Percentiles rank a stretch among this genome's conserved stretches.
Evolutionary conservation across 2,888 invertebrate species (phyloP).

Genomic region (Calephelis perditalis): DNA sequence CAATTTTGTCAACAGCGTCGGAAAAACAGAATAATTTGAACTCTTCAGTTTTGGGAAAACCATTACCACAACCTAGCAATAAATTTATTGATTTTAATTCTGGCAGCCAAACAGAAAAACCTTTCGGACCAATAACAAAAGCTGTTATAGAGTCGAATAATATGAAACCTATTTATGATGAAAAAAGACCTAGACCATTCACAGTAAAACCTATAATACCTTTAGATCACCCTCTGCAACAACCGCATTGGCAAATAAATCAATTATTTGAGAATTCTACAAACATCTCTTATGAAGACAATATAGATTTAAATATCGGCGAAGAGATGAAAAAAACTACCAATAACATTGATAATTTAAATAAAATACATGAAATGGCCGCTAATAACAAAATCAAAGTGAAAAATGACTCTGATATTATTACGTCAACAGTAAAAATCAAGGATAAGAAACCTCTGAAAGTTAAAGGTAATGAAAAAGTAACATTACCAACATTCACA

Average conservation of each 20-base stretch:
- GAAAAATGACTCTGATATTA: slow-evolving; percentile 58
- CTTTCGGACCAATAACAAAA: slow-evolving; percentile 54
- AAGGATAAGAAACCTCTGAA: slow-evolving; percentile 65
- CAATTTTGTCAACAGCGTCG: slow-evolving; percentile 56
- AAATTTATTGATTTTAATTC: slow-evolving; percentile 41
- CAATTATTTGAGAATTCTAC: slow-evolving; percentile 61
- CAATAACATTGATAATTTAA: slow-evolving; percentile 39
- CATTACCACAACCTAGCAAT: slow-evolving; percentile 36
- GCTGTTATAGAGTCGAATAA: slow-evolving; percentile 54
- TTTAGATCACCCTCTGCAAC: slow-evolving; percentile 65
- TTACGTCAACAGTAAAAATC: slow-evolving; percentile 67
- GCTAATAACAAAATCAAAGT: slow-evolving; percentile 29
- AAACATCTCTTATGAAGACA: slow-evolving; percentile 62
- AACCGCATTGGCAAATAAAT: slow-evolving; percentile 73
- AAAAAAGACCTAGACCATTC: slow-evolving; percentile 65
- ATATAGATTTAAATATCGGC: slow-evolving; percentile 61
- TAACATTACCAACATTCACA: slow-evolving; percentile 52
- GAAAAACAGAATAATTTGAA: slow-evolving; percentile 39
- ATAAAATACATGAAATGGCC: slow-evolving; percentile 27
- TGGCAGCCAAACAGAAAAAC: slow-evolving; percentile 72
- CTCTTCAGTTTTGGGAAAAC: slow-evolving; percentile 17
- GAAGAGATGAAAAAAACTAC: slow-evolving; percentile 53
- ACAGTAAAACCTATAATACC: slow-evolving; percentile 49
- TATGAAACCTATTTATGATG: slow-evolving; percentile 53
- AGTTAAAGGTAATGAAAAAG: slow-evolving; percentile 51